Base-by-base conservation (phyloP, 2,888 invertebrate species). In the Venustoraphidia nigricollis region DNA sequence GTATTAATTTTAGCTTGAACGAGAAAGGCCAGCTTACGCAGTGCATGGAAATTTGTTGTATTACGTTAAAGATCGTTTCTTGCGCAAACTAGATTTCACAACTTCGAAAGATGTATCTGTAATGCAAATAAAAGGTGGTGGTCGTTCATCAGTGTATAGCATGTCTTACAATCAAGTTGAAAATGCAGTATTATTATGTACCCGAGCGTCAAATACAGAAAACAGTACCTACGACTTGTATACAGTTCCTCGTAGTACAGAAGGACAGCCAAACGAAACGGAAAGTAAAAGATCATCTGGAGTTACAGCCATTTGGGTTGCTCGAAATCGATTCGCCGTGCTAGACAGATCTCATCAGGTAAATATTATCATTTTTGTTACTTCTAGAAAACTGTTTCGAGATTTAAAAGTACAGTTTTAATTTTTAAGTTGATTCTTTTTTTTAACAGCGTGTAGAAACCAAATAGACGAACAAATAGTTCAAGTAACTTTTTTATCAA, bases 131-230 rank as follows among this genome's bases (percentile, higher is more conserved):
- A 80, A 93, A 57, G 88, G 87, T 0, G 79, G 83, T 35, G 79
- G 83, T 34, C 77, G 85, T 48, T 77, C 79, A 3, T 83, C 83
- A 2, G 81, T 87, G 0, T 80, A 80, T 62, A 76, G 89, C 61
- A 88, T 98, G 82, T 93, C 94, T 0, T 90, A 94, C 62, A 98
- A 98, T 69, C 95, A 94, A 54, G 96, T 97, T 10, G 91, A 98
- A 60, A 93, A 95, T 72, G 88, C 93, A 36, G 86, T 97, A 51
- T 71, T 98, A 0, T 75, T 97, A 34, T 89, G 90, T 47, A 86
- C 87, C 0, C 75, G 90, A 52, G 81, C 88, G 0, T 73, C 77
- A 41, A 88, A 83, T 63, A 66, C 83, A 36, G 98, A 98, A 63
- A 92, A 85, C 62, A 86, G 87, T 62, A 85, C 88, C 8, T 98